Base-by-base conservation (phyloP, 2,797 vertebrate species). In the Acrocephalus scirpaceus region DNA sequence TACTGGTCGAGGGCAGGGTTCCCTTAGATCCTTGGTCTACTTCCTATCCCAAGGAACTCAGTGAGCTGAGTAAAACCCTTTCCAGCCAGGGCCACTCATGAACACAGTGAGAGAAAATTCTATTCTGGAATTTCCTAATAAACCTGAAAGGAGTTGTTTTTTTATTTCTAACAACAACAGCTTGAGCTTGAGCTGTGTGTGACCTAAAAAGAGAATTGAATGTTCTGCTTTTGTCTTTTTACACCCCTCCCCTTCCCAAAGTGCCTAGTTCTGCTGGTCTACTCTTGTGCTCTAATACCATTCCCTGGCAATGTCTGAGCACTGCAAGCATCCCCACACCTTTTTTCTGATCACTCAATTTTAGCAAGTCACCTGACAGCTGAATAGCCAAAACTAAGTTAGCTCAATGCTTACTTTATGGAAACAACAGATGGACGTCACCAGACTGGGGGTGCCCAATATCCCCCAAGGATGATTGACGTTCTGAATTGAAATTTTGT, bases 391-490 rank as follows among this genome's bases (percentile, higher is more conserved):
- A 57, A 92, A 51, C 20, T 27, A 81, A 62, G 36, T 56, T 26
- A 78, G 71, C 40, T 82, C 60, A 61, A 23, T 32, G 30, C 47
- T 38, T 60, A 47, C 19, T 61, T 93, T 13, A 77, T 11, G 20
- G 77, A 64, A 82, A 57, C 10, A 79, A 76, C 0, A 12, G 57
- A 51, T 0, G 0, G 38, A 74, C 0, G 0, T 36, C 53, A 76
- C 14, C 9, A 70, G 51, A 45, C 7, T 12, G 14, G 29, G 7
- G 2, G 8, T 86, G 40, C 45, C 48, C 0, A 0, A 32, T 48
- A 79, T 15, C 4, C 30, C 18, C 25, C 25, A 51, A 7, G 2
- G 9, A 75, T 3, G 5, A 66, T 11, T 27, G 32, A 53, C 0
- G 1, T 26, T 51, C 56, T 64, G n/a, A 60, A 9, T 4, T 79